Base-by-base conservation (phyloP, 2,113 vertebrate genomes). In the Cyprinodon tularosa region DNA sequence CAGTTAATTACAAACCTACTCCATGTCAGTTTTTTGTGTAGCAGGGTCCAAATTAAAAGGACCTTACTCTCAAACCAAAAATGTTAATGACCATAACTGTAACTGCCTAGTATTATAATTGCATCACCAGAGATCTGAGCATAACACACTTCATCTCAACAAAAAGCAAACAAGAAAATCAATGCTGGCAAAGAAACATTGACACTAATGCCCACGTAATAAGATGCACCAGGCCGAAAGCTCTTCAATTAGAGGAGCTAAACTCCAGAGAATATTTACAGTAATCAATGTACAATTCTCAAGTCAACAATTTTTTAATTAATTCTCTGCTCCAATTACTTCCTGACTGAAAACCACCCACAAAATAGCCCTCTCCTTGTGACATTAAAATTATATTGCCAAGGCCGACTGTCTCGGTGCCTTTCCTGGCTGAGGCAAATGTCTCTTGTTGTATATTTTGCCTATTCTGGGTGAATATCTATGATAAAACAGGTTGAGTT, bases 301-400 rank as follows among this genome's bases (percentile, higher is more conserved):
- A 73, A 90, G 82, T 90, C 82, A 69, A 85, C 77, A 83, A 84
- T 87, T 87, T 60, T 84, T 77, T 73, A 78, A 90, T 91, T 82
- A 89, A 86, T 87, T 90, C 79, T 89, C 82, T 61, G 66, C 77
- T 72, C 77, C 90, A 91, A 90, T 92, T 91, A 91, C 88, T 89
- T 76, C 45, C 78, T 74, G 71, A 80, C 29, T 85, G 72, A 66
- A 83, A 83, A 78, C 86, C 81, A 79, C 85, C 86, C 83, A 85
- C 86, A 72, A 80, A 85, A 76, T 77, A 86, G 86, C 86, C 83
- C 76, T 87, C 74, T 88, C 84, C 80, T 84, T 86, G 84, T 84
- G 78, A 84, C 85, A 83, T 89, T 81, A 85, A 83, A 86, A 80
- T 76, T 86, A 70, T 86, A 70, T 80, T 78, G 83, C 76, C 12